Base-by-base conservation (phyloP, 2,888 invertebrate genomes). In the Ommatoiulus sabulosus region DNA sequence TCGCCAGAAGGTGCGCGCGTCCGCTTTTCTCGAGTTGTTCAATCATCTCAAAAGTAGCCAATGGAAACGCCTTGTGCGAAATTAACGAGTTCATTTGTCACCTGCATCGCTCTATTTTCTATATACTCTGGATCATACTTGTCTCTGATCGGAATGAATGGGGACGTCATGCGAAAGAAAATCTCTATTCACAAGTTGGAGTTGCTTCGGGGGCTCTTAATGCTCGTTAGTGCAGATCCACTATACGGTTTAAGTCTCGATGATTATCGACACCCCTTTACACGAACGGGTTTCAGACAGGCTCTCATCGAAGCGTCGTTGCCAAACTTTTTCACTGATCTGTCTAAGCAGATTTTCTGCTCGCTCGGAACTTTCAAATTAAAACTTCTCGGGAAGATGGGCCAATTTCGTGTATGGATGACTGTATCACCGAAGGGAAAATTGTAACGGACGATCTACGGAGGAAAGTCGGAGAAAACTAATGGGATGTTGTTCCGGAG, bases 31-130 rank as follows among this genome's bases (percentile, higher is more conserved):
- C 17, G 35, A 20, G 35, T 5, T 80, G 24, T 80, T 80, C 80
- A 80, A 80, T 80, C 80, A 80, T 80, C 24, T 80, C 80, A n/a
- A 17, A n/a, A n/a, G 63, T 2, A 35, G 80, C 10, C 35, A 20
- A 35, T 35, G 35, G 12, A 7, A 35, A 52, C 52, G 52, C 24
- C 10, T 80, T 80, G 35, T 35, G 80, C 35, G 12, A 80, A 20
- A 24, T 80, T 80, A 80, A 80, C 80, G 80, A 80, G 80, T 80
- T 80, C 24, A 80, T 80, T 80, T 80, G 35, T 80, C 80, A 80
- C 80, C 35, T 80, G 20, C 80, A 35, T 80, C 35, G 12, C 24
- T 20, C 24, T 80, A 80, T 20, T 35, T 46, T 80, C 10, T 35
- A 35, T 35, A 80, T 24, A 35, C 35, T 24, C 35, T 24, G 80